Percentiles rank a stretch among this genome's conserved stretches.
Conservation (phyloP, 2,113 vertebrate genomes). For the Rhabdornis inornatus region DNA sequence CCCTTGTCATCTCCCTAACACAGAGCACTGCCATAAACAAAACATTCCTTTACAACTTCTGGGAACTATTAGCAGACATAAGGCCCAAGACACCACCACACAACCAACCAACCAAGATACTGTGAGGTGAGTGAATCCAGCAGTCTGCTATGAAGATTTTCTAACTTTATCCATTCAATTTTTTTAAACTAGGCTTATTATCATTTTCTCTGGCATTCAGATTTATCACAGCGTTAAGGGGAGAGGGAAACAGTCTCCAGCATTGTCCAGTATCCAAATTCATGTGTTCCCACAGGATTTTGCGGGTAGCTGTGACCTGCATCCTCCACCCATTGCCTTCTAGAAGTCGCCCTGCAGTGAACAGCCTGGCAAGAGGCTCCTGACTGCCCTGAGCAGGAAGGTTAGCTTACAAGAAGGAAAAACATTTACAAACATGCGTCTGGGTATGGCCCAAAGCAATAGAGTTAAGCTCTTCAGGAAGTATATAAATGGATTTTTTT, state of each 20-base stretch:
- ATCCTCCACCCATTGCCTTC: neutral
- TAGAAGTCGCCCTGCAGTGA: fast-evolving
- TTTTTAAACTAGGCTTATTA: neutral
- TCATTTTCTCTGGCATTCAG: neutral
- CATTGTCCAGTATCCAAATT: neutral
- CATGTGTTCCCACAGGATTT: fast-evolving
- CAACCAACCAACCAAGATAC: neutral
- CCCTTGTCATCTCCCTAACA: neutral
- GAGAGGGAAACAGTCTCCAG: neutral
- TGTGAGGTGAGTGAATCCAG: neutral
- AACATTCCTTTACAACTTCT: neutral
- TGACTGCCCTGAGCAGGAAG: neutral
- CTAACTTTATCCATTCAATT: neutral
- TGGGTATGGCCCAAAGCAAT: neutral
- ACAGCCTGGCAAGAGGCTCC: neutral
- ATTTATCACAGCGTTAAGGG: neutral
- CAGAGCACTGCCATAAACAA: neutral
- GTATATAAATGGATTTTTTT: neutral
- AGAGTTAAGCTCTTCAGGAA: neutral
- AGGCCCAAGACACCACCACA: neutral
- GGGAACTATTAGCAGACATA: neutral
- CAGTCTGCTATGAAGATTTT: neutral
- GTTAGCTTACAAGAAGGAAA: neutral
- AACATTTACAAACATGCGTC: neutral
- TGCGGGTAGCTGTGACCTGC: neutral